A percentile compares a stretch with the other conserved stretches of the same genome.
Evolutionary conservation across 64 coral and sea anemone genomes (phyloP).

Genomic region (Pachyseris speciosa): DNA sequence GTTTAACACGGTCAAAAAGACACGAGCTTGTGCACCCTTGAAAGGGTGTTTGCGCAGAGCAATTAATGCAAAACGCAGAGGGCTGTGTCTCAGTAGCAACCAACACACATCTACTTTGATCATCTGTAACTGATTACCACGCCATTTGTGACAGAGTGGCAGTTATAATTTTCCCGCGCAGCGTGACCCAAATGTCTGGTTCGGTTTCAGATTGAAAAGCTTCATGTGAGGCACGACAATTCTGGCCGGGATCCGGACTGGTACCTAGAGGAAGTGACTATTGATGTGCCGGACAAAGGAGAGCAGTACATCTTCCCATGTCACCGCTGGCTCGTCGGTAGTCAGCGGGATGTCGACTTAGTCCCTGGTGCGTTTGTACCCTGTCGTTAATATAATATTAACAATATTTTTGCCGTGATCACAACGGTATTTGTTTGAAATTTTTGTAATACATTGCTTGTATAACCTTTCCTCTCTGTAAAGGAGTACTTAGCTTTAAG

Average conservation of each 20-base stretch:
- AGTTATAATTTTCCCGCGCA: no score
- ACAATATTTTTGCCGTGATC: no score
- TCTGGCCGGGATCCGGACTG: conserved; percentile 64
- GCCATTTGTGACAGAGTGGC: no score
- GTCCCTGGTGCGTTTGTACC: conserved; percentile 39
- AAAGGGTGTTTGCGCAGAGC: no score
- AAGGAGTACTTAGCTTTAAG: no score
- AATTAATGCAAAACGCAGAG: no score
- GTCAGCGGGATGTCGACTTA: conserved; percentile 51
- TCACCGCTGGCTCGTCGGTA: conserved; percentile 65
- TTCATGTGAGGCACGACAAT: conserved; percentile 61
- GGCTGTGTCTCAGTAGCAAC: no score
- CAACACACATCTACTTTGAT: no score
- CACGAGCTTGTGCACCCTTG: no score
- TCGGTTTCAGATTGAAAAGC: conserved; percentile 34
- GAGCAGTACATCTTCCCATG: conserved; percentile 66
- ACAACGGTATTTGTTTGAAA: not conserved
- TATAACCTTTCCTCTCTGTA: no score
- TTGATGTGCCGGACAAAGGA: conserved; percentile 64
- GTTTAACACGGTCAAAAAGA: no score
- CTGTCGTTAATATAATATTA: not conserved
- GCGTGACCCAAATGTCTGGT: not conserved
- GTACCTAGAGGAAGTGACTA: conserved; percentile 73
- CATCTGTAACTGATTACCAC: no score
- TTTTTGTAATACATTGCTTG: not conserved